Evolutionary conservation across 2,888 invertebrate genomes (phyloP).

Genomic region (Meta bourneti): DNA sequence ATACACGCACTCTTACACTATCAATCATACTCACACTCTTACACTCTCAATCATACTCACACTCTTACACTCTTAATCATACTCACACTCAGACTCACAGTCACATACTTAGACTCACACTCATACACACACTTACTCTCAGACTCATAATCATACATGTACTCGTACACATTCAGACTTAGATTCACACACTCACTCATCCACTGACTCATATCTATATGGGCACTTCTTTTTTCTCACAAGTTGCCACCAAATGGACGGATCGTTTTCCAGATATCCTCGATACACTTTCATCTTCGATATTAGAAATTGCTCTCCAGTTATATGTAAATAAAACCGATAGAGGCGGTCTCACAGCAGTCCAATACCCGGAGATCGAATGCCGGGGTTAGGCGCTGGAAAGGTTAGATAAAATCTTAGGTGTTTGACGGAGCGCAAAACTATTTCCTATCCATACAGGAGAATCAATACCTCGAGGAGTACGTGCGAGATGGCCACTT

Average conservation of each 20-base stretch:
- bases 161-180: not conserved
- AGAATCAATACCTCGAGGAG: conserved; percentile 26
- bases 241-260: not conserved
- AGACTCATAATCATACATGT: not conserved
- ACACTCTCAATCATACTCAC: not conserved
- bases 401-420: conserved; percentile 1
- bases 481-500: not conserved
- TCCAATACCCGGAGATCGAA: not conserved
- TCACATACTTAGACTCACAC: not conserved
- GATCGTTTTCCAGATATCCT: not conserved
- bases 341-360: not conserved
- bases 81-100: not conserved
- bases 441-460: conserved; percentile 39
- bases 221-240: not conserved
- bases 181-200: too few relatives aligned
- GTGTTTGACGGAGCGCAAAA: conserved; percentile 22
- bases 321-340: conserved; percentile 13
- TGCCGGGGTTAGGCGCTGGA: not conserved
- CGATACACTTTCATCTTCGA: not conserved
- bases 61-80: not conserved
- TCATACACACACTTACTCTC: not conserved
- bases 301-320: not conserved
- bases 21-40: too few relatives aligned
- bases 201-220: not conserved
- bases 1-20: too few relatives aligned